Conservation (phyloP, 2,888 invertebrate genomes). For the Aphidoletes aphidimyza region DNA sequence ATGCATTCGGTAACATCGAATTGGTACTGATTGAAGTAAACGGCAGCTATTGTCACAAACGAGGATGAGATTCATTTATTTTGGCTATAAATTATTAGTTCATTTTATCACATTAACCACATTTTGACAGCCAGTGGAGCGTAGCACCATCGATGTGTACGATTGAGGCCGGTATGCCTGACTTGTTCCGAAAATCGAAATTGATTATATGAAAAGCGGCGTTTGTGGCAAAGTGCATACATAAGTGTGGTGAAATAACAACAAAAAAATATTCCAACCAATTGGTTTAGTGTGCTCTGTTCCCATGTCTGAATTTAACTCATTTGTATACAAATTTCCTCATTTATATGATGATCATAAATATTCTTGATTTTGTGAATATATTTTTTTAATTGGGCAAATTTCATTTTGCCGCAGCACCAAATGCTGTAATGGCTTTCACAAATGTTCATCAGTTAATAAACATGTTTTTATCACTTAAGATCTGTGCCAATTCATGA, state of each 20-base stretch:
- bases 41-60: background rate
- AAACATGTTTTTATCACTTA: background rate
- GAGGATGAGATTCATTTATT: background rate
- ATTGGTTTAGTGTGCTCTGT: background rate
- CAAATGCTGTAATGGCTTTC: background rate
- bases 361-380: background rate
- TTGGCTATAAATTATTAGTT: background rate
- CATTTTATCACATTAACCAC: slow-evolving; percentile 18
- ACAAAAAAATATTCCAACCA: background rate
- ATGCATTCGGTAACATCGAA: background rate
- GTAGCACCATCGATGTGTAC: too few species aligned
- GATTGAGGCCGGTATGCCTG: too few species aligned
- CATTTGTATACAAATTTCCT: slow-evolving; percentile 21
- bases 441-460: background rate
- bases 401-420: background rate
- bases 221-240: background rate
- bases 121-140: background rate
- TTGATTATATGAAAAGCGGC: too few species aligned
- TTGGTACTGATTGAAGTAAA: slow-evolving; percentile 26
- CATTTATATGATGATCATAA: slow-evolving; percentile 14
- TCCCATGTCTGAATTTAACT: background rate
- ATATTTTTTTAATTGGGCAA: background rate
- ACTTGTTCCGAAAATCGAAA: too few species aligned
- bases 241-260: too few species aligned
- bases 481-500: background rate